Conservation (phyloP, 2,797 vertebrate species). For the Masticophis lateralis region DNA sequence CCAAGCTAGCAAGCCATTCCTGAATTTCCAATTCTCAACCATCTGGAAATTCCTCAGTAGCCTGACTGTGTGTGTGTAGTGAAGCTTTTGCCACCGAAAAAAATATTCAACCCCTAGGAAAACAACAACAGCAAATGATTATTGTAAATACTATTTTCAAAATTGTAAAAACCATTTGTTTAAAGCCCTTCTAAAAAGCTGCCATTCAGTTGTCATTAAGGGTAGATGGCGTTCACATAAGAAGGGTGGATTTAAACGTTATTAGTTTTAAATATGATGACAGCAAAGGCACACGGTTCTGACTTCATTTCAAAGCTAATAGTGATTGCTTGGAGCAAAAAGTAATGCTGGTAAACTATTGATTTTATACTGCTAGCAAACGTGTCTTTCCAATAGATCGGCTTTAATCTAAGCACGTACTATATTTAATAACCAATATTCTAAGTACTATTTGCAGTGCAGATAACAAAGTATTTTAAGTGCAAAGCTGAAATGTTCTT, state of each 20-base stretch:
- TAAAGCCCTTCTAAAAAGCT: neutral
- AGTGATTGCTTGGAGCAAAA: neutral
- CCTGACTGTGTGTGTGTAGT: neutral
- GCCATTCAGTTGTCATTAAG: neutral
- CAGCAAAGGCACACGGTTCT: neutral
- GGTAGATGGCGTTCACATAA: no score
- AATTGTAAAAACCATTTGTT: neutral
- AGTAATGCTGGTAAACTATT: conserved; percentile 23
- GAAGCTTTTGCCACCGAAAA: neutral
- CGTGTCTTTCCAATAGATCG: neutral
- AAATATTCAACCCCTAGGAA: neutral
- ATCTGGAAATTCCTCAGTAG: neutral
- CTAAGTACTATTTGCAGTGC: conserved; percentile 45
- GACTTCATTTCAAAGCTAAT: neutral
- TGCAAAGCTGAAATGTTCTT: conserved; percentile 21
- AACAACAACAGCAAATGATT: neutral
- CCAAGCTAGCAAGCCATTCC: neutral
- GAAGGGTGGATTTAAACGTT: neutral
- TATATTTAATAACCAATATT: conserved; percentile 30
- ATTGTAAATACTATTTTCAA: neutral
- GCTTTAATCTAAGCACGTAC: conserved; percentile 31
- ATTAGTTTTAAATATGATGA: neutral
- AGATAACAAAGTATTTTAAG: conserved; percentile 38
- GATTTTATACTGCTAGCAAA: conserved; percentile 24
- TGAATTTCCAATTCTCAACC: neutral